Conservation (phyloP, 2,113 vertebrate genomes). For the Phalacrocorax pelagicus region DNA sequence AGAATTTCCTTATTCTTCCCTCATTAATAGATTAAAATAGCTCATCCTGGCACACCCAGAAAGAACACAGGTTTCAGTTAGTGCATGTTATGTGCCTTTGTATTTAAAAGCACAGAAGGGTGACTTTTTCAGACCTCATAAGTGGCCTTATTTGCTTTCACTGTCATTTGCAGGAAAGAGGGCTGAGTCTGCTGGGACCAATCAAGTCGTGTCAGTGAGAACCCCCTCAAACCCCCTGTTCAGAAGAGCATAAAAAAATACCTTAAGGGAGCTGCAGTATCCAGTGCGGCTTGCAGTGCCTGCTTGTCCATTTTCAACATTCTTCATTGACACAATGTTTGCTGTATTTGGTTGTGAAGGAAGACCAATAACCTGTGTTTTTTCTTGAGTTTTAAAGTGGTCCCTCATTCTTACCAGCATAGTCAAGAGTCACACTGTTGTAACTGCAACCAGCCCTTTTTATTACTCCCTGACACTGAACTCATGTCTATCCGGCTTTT, state of each 20-base stretch:
- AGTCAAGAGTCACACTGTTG: not conserved
- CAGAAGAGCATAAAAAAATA: not conserved
- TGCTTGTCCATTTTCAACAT: not conserved
- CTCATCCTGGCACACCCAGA: not conserved
- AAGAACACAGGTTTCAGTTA: not conserved
- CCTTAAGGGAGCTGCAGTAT: not conserved
- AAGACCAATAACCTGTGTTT: not conserved
- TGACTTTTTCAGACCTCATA: not conserved
- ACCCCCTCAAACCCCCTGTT: not conserved
- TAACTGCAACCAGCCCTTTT: constrained; percentile 13
- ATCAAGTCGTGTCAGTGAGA: not conserved
- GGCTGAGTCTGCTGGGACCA: not conserved
- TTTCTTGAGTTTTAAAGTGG: not conserved
- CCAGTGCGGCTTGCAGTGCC: not conserved
- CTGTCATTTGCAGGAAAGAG: not conserved
- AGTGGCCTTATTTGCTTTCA: not conserved
- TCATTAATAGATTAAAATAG: not conserved
- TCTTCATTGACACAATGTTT: not conserved
- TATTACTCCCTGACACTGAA: constrained; percentile 21
- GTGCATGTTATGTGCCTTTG: not conserved
- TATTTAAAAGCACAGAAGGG: not conserved
- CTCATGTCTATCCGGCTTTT: constrained; percentile 4
- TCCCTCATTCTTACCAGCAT: not conserved
- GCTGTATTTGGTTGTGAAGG: not conserved
- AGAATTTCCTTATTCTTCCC: not conserved